Percentiles rank a stretch among this genome's conserved stretches.
These are phyloP conservation scores for Ophiothrix spiculata DNA, from an alignment of 35 echinoderm and acorn worm species.

Conservation along the genomic window DNA sequence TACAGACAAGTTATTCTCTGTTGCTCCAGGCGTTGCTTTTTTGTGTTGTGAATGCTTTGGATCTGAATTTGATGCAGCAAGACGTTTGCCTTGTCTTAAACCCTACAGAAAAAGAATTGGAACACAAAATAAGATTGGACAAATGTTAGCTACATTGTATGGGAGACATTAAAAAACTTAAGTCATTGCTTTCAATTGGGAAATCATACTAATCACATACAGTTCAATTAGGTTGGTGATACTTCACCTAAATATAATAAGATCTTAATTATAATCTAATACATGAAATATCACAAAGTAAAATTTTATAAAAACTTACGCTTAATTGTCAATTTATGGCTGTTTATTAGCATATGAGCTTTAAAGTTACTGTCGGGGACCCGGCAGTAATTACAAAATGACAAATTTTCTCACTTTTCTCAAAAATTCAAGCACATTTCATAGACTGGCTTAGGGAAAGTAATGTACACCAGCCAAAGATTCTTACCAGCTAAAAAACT, in stretches of 20 bases:
- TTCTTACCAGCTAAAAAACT: too few relatives aligned
- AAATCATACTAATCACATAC: background rate
- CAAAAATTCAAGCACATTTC: too few relatives aligned
- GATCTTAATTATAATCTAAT: background rate
- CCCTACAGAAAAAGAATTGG: background rate
- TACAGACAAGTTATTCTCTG: background rate
- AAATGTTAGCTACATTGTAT: background rate
- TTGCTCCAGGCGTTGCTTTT: background rate
- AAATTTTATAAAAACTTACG: too few relatives aligned
- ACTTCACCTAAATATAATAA: background rate
- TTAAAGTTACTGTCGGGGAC: too few relatives aligned
- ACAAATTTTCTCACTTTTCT: too few relatives aligned
- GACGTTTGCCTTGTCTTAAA: constrained; percentile 6
- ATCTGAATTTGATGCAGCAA: background rate
- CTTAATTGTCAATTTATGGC: too few relatives aligned
- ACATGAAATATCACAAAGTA: background rate
- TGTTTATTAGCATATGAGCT: too few relatives aligned
- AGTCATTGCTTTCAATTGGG: background rate
- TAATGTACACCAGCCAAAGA: too few relatives aligned
- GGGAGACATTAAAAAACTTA: background rate
- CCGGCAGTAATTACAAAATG: too few relatives aligned
- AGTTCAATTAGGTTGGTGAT: background rate
- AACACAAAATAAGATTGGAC: background rate
- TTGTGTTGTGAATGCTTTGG: background rate
- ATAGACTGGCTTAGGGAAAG: too few relatives aligned